A percentile compares a stretch with the other conserved stretches of the same genome.
phyloP scores from a whole-genome alignment of 2,888 invertebrate genomes.

The Matsumyia berberina region DNA sequence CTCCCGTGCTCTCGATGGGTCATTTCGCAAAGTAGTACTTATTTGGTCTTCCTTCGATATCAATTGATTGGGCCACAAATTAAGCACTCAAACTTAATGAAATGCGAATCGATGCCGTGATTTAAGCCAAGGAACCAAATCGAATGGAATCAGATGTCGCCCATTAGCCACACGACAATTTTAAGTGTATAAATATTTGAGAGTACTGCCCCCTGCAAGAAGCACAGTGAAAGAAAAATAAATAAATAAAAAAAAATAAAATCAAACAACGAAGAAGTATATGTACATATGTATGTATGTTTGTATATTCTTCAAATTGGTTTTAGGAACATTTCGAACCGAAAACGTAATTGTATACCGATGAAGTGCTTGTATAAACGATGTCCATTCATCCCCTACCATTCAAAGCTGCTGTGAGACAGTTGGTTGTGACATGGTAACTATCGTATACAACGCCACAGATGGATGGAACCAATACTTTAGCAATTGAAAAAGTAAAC shows the following conservation, averaged over 20 bases:
- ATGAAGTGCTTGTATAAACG: constrained; percentile 66
- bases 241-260: constrained; percentile 30
- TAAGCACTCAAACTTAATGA: constrained; percentile 68
- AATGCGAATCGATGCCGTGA: constrained; percentile 64
- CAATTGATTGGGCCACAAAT: constrained; percentile 69
- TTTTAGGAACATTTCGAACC: constrained; percentile 43
- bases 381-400: constrained; percentile 44
- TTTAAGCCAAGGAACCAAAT: constrained; percentile 51
- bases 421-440: constrained; percentile 13
- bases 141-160: constrained; percentile 67
- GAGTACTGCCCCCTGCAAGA: not conserved
- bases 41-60: constrained; percentile 40
- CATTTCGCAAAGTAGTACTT: constrained; percentile 12
- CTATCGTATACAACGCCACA: constrained; percentile 17
- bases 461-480: constrained; percentile 35
- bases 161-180: constrained; percentile 69
- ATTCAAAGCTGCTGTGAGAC: constrained; percentile 17
- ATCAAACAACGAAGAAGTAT: constrained; percentile 38
- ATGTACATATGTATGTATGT: constrained; percentile 44
- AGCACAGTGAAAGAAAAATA: constrained; percentile 4
- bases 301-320: constrained; percentile 49
- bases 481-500: constrained; percentile 60
- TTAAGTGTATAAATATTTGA: constrained; percentile 70
- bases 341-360: constrained; percentile 70
- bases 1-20: not conserved